Evolutionary conservation across 2,113 vertebrate genomes (phyloP).

Genomic region (Gavia stellata): DNA sequence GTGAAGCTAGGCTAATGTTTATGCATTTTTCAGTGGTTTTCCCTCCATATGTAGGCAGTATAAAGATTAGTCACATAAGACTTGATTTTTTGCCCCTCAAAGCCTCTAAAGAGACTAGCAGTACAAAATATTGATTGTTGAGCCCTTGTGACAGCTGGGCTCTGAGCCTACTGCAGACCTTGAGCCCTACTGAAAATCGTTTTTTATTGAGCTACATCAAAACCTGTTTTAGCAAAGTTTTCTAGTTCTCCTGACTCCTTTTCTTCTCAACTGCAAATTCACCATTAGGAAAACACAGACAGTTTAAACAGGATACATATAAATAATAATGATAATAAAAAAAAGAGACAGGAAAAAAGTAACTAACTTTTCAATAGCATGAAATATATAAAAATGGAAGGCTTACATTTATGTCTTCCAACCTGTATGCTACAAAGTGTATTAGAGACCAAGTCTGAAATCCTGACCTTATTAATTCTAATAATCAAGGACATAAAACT

Average conservation of each 20-base stretch:
- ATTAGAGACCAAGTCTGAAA: not conserved
- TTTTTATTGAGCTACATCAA: not conserved
- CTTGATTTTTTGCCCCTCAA: slow-evolving; percentile 20
- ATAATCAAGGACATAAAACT: not conserved
- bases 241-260: not conserved
- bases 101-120: slow-evolving; percentile 1
- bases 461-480: not conserved
- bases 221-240: not conserved
- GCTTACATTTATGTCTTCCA: not conserved
- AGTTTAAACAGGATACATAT: not conserved
- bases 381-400: not conserved
- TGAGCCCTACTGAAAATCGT: not conserved
- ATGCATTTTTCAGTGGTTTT: slow-evolving; percentile 11
- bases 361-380: not conserved
- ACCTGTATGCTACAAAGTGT: not conserved
- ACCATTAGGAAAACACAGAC: not conserved
- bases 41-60: not conserved
- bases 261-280: not conserved
- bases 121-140: not conserved
- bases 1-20: not conserved
- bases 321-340: not conserved
- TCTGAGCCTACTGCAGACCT: not conserved
- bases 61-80: not conserved
- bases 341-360: not conserved
- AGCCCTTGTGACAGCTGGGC: not conserved